Evolutionary conservation across 2,113 vertebrate genomes (phyloP).

Genomic region (Salminus brasiliensis): DNA sequence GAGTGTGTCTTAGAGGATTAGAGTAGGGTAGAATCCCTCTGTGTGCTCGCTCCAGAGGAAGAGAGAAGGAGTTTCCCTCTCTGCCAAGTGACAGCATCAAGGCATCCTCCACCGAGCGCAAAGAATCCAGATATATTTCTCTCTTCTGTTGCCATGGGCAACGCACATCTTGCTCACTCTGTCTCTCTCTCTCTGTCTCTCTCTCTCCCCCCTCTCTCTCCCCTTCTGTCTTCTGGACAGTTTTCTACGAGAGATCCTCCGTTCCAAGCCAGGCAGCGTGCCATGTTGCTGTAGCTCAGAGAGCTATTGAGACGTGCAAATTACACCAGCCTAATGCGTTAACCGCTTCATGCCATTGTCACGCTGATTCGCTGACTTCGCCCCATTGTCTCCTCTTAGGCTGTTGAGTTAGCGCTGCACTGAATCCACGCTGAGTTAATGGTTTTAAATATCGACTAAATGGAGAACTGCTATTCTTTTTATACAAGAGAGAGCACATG

Average conservation of each 20-base stretch:
- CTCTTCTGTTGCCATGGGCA: conserved; percentile 78
- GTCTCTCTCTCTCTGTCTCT: conserved; percentile 51
- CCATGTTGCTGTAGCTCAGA: conserved; percentile 32
- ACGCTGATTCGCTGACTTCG: not conserved
- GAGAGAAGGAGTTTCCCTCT: conserved; percentile 62
- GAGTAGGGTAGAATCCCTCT: conserved; percentile 53
- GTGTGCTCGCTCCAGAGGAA: conserved; percentile 30
- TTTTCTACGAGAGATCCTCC: conserved; percentile 27
- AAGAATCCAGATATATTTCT: conserved; percentile 73
- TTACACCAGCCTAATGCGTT: conserved; percentile 37
- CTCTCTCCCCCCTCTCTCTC: conserved; percentile 1
- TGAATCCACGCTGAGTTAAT: not conserved
- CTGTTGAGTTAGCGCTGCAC: not conserved
- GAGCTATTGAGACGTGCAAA: conserved; percentile 28
- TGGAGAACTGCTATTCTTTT: too few relatives aligned
- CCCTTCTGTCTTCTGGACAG: conserved; percentile 27
- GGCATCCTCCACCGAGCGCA: conserved; percentile 65
- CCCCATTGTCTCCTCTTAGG: not conserved
- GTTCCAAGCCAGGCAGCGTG: conserved; percentile 26
- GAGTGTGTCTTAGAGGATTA: conserved; percentile 63
- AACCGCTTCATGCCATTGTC: conserved; percentile 35
- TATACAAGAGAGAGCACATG: too few relatives aligned
- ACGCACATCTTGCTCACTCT: conserved; percentile 65
- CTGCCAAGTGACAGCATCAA: conserved; percentile 70
- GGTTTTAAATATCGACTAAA: too few relatives aligned